phyloP scores from a whole-genome alignment of 2,113 vertebrate species.

The Salvator merianae region DNA sequence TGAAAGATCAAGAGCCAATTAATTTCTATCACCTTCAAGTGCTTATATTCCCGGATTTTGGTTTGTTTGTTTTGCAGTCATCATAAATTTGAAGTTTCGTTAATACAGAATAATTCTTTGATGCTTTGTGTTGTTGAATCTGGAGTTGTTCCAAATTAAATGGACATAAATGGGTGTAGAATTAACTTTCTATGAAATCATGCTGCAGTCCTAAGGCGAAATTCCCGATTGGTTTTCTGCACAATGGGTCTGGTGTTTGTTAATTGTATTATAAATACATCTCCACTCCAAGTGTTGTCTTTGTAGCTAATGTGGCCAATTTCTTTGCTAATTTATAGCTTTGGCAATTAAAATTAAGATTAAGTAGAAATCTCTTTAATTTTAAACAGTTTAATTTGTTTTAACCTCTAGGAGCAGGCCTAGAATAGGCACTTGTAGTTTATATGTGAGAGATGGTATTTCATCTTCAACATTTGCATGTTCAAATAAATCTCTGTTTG shows the following conservation, averaged over 20 bases:
- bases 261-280: constrained; percentile 34
- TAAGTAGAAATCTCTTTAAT: constrained; percentile 55
- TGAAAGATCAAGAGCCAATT: neutral
- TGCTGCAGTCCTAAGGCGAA: neutral
- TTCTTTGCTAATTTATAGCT: constrained; percentile 38
- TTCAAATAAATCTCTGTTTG: constrained; percentile 47
- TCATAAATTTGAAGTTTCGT: neutral
- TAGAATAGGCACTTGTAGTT: constrained; percentile 33
- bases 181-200: neutral
- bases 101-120: neutral
- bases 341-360: constrained; percentile 47
- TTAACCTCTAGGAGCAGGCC: constrained; percentile 33
- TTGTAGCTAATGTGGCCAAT: constrained; percentile 43
- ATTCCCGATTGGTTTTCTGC: constrained; percentile 17
- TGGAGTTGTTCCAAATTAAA: constrained; percentile 3
- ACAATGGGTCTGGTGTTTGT: constrained; percentile 20
- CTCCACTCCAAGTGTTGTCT: constrained; percentile 38
- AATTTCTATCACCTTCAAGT: neutral
- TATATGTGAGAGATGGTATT: constrained; percentile 41
- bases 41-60: neutral
- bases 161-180: constrained; percentile 26
- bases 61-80: neutral
- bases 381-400: constrained; percentile 56
- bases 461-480: constrained; percentile 32
- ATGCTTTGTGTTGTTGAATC: neutral